Conservation (phyloP, 2,797 vertebrate genomes). For the Danio albolineatus region DNA sequence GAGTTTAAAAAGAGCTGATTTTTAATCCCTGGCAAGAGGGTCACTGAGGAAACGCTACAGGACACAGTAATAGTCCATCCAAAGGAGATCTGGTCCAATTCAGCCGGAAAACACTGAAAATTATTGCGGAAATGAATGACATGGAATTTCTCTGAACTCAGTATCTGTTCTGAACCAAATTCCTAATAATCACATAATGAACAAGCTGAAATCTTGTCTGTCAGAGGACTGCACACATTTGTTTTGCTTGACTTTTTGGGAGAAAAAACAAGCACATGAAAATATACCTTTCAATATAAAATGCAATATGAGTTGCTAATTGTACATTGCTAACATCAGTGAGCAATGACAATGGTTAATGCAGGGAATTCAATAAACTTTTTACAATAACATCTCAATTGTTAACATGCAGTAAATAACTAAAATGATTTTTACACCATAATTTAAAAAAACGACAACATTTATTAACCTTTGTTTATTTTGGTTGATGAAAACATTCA, state of each 20-base stretch:
- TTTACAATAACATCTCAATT: not conserved
- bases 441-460: too few relatives aligned
- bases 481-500: too few relatives aligned
- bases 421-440: too few relatives aligned
- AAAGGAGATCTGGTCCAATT: not conserved
- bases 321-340: too few relatives aligned
- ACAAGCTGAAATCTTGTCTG: not conserved
- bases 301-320: not conserved
- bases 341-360: not conserved
- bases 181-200: not conserved
- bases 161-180: not conserved
- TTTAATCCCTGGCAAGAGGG: constrained; percentile 29
- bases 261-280: not conserved
- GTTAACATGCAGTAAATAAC: too few relatives aligned
- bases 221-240: not conserved
- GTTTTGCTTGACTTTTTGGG: not conserved
- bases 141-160: too few relatives aligned
- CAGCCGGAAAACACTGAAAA: not conserved
- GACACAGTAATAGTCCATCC: not conserved
- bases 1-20: constrained; percentile 30
- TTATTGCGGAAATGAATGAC: not conserved
- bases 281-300: too few relatives aligned
- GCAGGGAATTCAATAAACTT: not conserved
- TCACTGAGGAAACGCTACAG: constrained; percentile 15
- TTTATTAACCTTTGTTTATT: too few relatives aligned